phyloP scores from a whole-genome alignment of 2,113 vertebrate genomes.

The Perca schrenkii region DNA sequence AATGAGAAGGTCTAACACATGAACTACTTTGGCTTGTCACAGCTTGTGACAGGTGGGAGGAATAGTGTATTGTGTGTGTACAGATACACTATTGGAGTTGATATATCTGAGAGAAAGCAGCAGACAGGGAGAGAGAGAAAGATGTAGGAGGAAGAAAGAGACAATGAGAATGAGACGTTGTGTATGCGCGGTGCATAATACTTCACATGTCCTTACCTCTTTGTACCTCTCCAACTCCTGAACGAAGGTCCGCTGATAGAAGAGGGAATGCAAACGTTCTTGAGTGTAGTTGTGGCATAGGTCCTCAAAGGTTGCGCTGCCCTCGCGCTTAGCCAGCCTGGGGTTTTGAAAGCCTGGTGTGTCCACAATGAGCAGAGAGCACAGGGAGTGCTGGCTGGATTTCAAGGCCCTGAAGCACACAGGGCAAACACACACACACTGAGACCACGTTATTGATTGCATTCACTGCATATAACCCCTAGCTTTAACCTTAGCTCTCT shows the following conservation, averaged over 20 bases:
- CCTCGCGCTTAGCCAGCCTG: conserved; percentile 84
- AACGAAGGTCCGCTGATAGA: conserved; percentile 92
- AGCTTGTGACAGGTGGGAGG: conserved; percentile 71
- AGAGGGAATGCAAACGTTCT: conserved; percentile 94
- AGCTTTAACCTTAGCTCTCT: conserved; percentile 43
- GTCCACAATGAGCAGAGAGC: conserved; percentile 95
- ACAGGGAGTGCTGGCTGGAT: conserved; percentile 94
- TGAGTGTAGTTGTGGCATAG: conserved; percentile 98
- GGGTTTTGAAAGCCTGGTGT: conserved; percentile 97
- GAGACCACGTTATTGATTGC: conserved; percentile 47
- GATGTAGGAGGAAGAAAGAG: conserved; percentile 18
- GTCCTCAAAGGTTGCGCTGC: conserved; percentile 94
- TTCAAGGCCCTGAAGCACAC: conserved; percentile 90
- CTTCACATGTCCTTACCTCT: conserved; percentile 85
- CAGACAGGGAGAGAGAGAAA: conserved; percentile 46
- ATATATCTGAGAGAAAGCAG: conserved; percentile 60
- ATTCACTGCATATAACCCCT: conserved; percentile 35
- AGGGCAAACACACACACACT: conserved; percentile 21
- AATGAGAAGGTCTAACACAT: conserved; percentile 74
- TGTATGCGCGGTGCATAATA: conserved; percentile 5
- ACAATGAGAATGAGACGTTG: conserved; percentile 29
- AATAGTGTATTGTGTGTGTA: conserved; percentile 62
- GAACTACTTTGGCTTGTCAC: conserved; percentile 69
- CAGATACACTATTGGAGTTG: conserved; percentile 64
- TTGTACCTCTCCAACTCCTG: conserved; percentile 96